Evolutionary conservation across 1,140 invertebrate species (phyloP).

Genomic region (Ptiloglossa arizonensis): DNA sequence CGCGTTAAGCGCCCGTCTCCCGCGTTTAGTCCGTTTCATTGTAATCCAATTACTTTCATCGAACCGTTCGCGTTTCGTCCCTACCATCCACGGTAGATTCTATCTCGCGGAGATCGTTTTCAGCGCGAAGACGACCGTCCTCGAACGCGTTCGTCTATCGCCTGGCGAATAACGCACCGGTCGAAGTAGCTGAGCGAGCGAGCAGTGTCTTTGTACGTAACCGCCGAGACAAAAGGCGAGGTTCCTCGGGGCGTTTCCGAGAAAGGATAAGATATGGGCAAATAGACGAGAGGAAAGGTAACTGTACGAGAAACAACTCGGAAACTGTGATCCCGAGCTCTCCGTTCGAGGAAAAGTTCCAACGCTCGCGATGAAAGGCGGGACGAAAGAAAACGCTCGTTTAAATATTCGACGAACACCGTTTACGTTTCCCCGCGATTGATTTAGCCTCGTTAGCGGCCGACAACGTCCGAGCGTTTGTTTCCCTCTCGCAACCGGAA

Average conservation of each 20-base stretch:
- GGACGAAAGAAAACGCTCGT: neutral
- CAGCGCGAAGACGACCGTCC: too few relatives aligned
- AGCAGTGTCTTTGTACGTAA: constrained; percentile 3
- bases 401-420: constrained; percentile 43
- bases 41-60: constrained; percentile 24
- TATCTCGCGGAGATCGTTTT: neutral
- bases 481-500: neutral
- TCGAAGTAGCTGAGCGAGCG: constrained; percentile 15
- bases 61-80: neutral
- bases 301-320: constrained; percentile 40
- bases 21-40: constrained; percentile 5
- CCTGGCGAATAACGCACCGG: neutral
- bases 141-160: neutral
- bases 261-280: neutral
- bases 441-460: constrained; percentile 3
- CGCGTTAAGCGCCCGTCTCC: neutral
- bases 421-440: constrained; percentile 19
- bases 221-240: constrained; percentile 10
- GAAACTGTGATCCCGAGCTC: neutral
- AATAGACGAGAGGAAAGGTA: neutral
- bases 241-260: neutral
- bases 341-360: constrained; percentile 12
- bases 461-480: neutral
- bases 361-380: neutral
- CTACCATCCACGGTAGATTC: neutral